Evolutionary conservation across 2,797 vertebrate genomes (phyloP).

Genomic region (Peromyscus eremicus): DNA sequence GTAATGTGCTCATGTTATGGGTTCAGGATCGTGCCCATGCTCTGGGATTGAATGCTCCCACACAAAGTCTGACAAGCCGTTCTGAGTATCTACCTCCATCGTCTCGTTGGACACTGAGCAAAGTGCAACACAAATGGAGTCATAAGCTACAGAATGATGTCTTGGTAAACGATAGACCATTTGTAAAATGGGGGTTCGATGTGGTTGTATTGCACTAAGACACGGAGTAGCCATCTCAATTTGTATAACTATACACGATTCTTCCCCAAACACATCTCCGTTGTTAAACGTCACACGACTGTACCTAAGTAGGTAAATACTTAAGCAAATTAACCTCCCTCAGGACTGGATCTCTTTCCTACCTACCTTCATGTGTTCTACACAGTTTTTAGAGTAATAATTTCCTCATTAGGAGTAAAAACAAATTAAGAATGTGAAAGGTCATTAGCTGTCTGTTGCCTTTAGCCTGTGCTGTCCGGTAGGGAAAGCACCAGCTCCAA

Average conservation of each 20-base stretch:
- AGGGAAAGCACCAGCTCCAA: neutral
- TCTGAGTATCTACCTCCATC: neutral
- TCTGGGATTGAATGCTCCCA: neutral
- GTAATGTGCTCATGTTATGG: neutral
- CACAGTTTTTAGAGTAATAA: neutral
- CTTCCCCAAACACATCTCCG: neutral
- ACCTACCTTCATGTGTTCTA: neutral
- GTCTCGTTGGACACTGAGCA: neutral
- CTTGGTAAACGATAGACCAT: neutral
- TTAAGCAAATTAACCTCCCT: conserved; percentile 16
- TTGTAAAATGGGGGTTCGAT: neutral
- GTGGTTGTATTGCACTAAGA: neutral
- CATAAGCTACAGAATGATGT: neutral
- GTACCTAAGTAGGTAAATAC: neutral
- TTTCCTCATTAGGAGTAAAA: neutral
- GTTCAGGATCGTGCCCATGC: no score
- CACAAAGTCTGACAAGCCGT: neutral
- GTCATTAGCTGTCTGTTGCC: neutral
- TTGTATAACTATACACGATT: neutral
- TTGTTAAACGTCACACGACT: neutral
- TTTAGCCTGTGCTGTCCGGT: rapidly evolving
- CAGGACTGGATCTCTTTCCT: neutral
- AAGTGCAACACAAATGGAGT: neutral
- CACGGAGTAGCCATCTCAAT: neutral
- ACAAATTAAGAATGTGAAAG: neutral